phyloP scores from a whole-genome alignment of 2,113 vertebrate genomes.

The Ptychochromis oligacanthus region DNA sequence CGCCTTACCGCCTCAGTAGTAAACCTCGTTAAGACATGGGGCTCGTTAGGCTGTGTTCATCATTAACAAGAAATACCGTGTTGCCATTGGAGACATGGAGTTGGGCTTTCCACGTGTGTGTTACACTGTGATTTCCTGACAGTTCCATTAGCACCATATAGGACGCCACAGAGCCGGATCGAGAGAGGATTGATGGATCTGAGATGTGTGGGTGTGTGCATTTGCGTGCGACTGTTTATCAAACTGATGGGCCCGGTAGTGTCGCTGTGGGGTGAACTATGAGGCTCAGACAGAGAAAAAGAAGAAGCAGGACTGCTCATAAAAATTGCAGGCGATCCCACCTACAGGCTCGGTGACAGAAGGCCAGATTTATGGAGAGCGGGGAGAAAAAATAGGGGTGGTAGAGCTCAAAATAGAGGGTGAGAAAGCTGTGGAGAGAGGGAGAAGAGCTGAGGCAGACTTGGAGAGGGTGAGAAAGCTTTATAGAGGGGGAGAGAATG shows the following conservation, averaged over 20 bases:
- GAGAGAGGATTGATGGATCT: conserved; percentile 56
- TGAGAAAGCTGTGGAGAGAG: not conserved
- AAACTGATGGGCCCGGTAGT: conserved; percentile 29
- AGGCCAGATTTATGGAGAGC: conserved; percentile 32
- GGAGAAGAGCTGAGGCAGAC: conserved; percentile 1
- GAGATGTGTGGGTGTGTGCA: not conserved
- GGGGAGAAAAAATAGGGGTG: not conserved
- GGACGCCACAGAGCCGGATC: conserved; percentile 22
- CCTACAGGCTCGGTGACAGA: conserved; percentile 45
- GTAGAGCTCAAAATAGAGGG: conserved; percentile 40
- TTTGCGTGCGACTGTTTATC: conserved; percentile 8
- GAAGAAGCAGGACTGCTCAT: conserved; percentile 52
- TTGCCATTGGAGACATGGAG: conserved; percentile 27
- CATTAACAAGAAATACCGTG: conserved; percentile 36
- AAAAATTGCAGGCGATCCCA: conserved; percentile 54
- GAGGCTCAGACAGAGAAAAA: conserved; percentile 24
- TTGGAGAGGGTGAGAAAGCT: not conserved
- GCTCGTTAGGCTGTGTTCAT: conserved; percentile 38
- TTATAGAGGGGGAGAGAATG: not conserved
- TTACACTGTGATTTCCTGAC: conserved; percentile 29
- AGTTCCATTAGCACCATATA: conserved; percentile 46
- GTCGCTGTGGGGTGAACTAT: conserved; percentile 36
- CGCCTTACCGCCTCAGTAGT: conserved; percentile 22
- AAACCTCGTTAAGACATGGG: conserved; percentile 40
- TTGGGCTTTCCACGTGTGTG: not conserved